These are phyloP conservation scores for Lordiphosa mommai DNA, from an alignment of 1,140 invertebrate species.

Conservation along the genomic window DNA sequence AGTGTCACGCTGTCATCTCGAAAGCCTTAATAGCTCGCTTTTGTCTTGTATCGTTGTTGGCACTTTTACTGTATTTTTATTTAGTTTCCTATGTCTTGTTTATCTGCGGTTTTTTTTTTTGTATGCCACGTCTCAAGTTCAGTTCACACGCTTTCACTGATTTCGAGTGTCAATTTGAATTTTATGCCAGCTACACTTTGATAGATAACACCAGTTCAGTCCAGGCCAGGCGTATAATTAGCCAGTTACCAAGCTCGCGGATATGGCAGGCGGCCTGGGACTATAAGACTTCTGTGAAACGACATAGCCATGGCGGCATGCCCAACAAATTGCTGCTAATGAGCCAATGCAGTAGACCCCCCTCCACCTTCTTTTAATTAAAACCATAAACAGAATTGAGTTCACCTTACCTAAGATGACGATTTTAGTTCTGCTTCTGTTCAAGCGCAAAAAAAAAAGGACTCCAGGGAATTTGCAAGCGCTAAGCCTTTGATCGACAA, in stretches of 20 bases:
- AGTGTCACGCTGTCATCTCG: slow-evolving; percentile 16
- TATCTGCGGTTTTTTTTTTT: slow-evolving; percentile 56
- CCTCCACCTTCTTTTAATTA: slow-evolving; percentile 51
- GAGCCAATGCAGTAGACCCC: slow-evolving; percentile 40
- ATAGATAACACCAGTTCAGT: slow-evolving; percentile 42
- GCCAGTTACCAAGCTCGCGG: slow-evolving; percentile 15
- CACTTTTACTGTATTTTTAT: slow-evolving; percentile 1
- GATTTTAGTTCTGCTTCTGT: neutral
- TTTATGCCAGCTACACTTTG: slow-evolving; percentile 47
- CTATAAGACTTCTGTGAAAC: slow-evolving; percentile 41
- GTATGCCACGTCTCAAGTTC: slow-evolving; percentile 62
- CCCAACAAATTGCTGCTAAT: slow-evolving; percentile 72
- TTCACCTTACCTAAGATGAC: slow-evolving; percentile 38
- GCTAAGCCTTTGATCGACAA: slow-evolving; percentile 41
- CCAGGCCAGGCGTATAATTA: slow-evolving; percentile 51
- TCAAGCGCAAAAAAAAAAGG: slow-evolving; percentile 48
- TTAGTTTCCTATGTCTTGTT: slow-evolving; percentile 39
- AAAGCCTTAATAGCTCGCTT: neutral
- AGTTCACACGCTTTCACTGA: slow-evolving; percentile 78
- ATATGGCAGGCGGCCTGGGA: slow-evolving; percentile 33
- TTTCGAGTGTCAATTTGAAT: slow-evolving; percentile 58
- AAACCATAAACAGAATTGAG: slow-evolving; percentile 57
- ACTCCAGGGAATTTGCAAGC: slow-evolving; percentile 51
- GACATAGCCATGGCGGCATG: slow-evolving; percentile 35
- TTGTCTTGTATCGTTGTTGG: slow-evolving; percentile 13